Evolutionary conservation across 2,888 invertebrate species (phyloP), one percentile per base, ranked within the genome.

Genomic region (Micropterix aruncella): DNA sequence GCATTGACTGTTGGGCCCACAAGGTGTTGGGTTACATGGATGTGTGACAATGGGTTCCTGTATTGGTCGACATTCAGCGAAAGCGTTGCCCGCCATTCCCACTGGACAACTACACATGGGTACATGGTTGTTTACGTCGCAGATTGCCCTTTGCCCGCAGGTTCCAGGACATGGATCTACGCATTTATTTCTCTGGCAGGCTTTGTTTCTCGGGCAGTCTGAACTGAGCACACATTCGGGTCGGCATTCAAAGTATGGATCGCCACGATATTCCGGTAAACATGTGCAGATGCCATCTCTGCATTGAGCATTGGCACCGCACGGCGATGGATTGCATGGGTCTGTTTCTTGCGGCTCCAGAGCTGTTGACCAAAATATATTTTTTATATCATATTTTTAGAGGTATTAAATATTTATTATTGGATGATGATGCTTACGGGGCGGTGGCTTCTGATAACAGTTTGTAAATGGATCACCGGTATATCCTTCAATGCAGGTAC

Each of bases 1-100:
- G 58, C 85, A 88, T 60, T 82, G 81, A 56, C 83, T 83, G 57
- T 84, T 85, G 0, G 83, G 79, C 41, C 88, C 89, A 60, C 88
- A 89, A 1, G 88, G 87, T 42, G 76, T 73, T 18, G 79, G 79
- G 51, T 69, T 69, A 54, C 82, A 82, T n/a, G 79, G 79, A 59
- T 83, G 66, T 60, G 69, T 60, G 57, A 64, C 27, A 27, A 27
- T 12, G 12, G 27, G 27, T 7, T 5, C 27, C 12, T 7, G 5
- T 5, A 65, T 48, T 18, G 66, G 62, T 44, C 65, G 62, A 54
- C 85, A 85, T 46, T 73, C 63, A 12, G 75, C 65, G 56, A 80
- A 80, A 42, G 80, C 78, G 61, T 82, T 81, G 52, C 83, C 83
- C 16, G 76, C 69, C 67, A 77, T 75, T 42, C 74, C 71, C 47